Conservation (phyloP, 2,888 invertebrate species). For the Philonicus albiceps region DNA sequence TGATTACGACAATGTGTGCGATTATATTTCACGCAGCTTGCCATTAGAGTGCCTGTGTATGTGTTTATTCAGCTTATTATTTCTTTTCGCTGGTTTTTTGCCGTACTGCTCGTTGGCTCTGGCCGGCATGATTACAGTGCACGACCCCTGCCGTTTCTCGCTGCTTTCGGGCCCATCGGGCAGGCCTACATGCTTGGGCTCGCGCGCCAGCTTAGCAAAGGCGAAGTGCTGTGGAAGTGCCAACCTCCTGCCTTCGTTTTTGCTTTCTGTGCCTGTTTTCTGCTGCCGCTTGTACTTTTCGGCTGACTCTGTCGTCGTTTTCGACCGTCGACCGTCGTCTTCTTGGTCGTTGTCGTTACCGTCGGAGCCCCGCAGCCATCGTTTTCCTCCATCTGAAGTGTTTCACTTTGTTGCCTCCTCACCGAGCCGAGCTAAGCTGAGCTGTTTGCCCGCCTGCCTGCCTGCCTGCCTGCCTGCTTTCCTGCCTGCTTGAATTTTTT, state of each 20-base stretch:
- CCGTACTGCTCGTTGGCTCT: background rate
- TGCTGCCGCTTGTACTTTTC: background rate
- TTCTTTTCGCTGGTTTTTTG: background rate
- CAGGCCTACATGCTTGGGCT: background rate
- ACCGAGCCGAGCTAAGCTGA: background rate
- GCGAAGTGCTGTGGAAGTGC: background rate
- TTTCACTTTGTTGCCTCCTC: background rate
- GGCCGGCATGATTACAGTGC: conserved; percentile 25
- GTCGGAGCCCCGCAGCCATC: background rate
- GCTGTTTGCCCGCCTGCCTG: background rate
- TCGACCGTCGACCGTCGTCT: background rate
- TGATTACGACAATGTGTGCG: background rate
- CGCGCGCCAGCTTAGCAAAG: background rate
- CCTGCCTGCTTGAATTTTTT: background rate
- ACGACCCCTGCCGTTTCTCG: conserved; percentile 9
- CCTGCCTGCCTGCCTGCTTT: background rate
- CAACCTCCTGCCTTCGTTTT: conserved; percentile 30
- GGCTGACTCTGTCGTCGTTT: background rate
- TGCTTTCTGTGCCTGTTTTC: conserved; percentile 3
- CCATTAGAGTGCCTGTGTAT: background rate
- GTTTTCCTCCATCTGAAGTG: background rate
- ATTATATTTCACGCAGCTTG: conserved; percentile 19
- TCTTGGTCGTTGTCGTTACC: background rate
- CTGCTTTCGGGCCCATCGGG: background rate
- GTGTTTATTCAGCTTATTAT: conserved; percentile 28